Base-by-base conservation (phyloP, 2,113 vertebrate species). In the Ameiurus melas region DNA sequence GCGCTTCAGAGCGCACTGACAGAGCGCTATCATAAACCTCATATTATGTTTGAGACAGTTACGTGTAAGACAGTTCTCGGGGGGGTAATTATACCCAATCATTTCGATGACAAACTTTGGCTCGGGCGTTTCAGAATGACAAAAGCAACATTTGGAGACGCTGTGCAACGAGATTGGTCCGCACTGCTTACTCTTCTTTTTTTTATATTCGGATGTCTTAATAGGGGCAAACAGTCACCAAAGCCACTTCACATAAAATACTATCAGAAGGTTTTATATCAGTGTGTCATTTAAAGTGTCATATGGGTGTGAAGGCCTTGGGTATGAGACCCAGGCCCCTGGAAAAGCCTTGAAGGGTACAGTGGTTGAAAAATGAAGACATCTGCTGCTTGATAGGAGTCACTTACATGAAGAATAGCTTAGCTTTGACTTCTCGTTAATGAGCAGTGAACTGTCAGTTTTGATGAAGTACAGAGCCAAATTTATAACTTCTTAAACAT, bases 181-280 rank as follows among this genome's bases (percentile, higher is more conserved):
- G 47, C 47, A 14, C 25, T 58, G 14, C 12, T 66, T 55, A 64
- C 39, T 64, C 39, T 8, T 8, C 20, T 36, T 33, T n/a, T 39
- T 86, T 86, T 27, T 47, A 12, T 75, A 25, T 75, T 43, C 71
- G 43, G 71, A 75, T 51, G 25, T n/a, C 25, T 51, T 60, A 62
- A 39, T 20, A 36, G 53, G 83, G n/a, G 33, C 53, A 86, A 86
- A 86, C 14, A 16, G n/a, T 62, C 57, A 78, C 57, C 62, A 60
- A 60, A 66, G 39, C 36, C 73, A 64, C 85, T 86, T 86, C 73
- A 78, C 27, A 64, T 64, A 30, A 86, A 53, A 39, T n/a, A 51
- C 58, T 53, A 17, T 33, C 57, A 51, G 78, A 47, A 79, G 58
- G 20, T 79, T 79, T 86, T 43, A 73, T 53, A 55, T 75, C n/a